Evolutionary conservation across 2,113 vertebrate genomes (phyloP).

Genomic region (Taurulus bubalis): DNA sequence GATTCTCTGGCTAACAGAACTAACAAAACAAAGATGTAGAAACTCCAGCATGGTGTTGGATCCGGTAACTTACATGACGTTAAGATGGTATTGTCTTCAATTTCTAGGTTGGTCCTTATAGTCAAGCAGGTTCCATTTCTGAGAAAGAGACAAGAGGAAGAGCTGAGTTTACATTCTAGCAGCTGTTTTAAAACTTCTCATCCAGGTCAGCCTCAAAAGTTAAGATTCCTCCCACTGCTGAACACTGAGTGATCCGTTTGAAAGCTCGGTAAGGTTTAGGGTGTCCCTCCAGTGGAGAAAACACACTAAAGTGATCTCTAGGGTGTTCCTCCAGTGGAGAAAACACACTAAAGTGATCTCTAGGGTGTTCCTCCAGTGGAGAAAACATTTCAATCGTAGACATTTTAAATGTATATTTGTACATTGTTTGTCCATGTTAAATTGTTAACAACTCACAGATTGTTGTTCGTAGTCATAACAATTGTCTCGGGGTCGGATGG

Average conservation of each 20-base stretch:
- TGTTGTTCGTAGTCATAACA: too few species aligned
- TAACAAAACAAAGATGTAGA: background rate
- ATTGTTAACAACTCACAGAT: too few species aligned
- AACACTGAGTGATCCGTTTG: background rate
- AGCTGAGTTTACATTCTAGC: background rate
- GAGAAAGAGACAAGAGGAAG: background rate
- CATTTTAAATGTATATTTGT: too few species aligned
- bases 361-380: too few species aligned
- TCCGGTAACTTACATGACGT: background rate
- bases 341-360: too few species aligned
- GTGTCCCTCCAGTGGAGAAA: background rate
- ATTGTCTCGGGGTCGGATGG: background rate
- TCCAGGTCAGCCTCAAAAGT: background rate
- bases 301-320: background rate
- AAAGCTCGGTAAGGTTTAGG: background rate
- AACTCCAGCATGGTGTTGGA: background rate
- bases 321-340: too few species aligned
- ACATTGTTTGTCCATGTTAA: too few species aligned
- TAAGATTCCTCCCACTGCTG: background rate
- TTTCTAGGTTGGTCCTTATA: fast-evolving
- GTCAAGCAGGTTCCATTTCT: slow-evolving; percentile 15
- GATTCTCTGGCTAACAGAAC: too few species aligned
- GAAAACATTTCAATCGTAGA: too few species aligned
- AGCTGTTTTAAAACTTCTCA: background rate
- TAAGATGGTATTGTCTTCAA: fast-evolving